Evolutionary conservation across 2,113 vertebrate genomes (phyloP).

Genomic region (Struthio camelus): DNA sequence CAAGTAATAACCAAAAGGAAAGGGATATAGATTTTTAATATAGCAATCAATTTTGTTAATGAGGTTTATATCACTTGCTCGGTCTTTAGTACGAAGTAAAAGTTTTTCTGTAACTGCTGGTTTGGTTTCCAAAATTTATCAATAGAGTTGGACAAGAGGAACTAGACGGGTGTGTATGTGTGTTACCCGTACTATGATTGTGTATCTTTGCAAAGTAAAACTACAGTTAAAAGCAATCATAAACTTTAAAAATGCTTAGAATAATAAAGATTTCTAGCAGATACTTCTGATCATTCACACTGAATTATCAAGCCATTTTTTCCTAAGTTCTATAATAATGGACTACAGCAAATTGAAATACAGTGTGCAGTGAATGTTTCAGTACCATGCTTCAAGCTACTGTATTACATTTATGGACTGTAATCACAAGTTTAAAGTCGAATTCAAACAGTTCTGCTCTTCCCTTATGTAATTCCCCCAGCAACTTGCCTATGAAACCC

Average conservation of each 20-base stretch:
- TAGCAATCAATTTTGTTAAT: not conserved
- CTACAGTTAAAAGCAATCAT: not conserved
- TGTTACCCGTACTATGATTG: not conserved
- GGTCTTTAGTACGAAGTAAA: not conserved
- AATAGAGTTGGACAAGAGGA: not conserved
- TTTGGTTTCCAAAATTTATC: not conserved
- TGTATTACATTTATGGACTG: not conserved
- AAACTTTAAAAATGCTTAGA: not conserved
- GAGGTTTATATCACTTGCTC: not conserved
- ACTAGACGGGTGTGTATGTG: not conserved
- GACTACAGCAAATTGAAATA: not conserved
- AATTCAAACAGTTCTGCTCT: not conserved
- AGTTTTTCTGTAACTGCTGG: not conserved
- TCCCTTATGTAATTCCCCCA: not conserved
- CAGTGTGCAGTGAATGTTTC: not conserved
- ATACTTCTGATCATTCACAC: not conserved
- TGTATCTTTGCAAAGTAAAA: not conserved
- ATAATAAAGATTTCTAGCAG: not conserved
- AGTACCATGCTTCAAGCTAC: not conserved
- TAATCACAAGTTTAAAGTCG: not conserved
- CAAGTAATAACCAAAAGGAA: not conserved
- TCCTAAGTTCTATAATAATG: not conserved
- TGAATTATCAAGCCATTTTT: not conserved
- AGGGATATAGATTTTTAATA: not conserved
- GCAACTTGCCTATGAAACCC: not conserved